These are phyloP conservation scores for Agapornis canus DNA, from an alignment of 2,797 vertebrate genomes.

Conservation along the genomic window DNA sequence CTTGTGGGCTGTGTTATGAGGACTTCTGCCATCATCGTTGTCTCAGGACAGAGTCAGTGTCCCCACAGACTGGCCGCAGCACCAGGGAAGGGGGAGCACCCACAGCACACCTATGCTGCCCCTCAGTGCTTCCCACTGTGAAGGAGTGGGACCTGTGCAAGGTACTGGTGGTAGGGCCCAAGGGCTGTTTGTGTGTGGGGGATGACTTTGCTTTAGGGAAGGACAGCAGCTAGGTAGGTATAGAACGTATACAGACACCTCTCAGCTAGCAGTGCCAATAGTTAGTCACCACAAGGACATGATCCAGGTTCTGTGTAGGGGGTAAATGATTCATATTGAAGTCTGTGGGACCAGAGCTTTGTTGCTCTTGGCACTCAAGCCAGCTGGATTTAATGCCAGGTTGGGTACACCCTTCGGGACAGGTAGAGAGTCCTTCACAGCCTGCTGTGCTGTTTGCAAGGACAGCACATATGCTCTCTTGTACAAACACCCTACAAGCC, in stretches of 20 bases:
- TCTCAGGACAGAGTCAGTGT: background rate
- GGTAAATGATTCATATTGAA: slow-evolving; percentile 25
- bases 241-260: background rate
- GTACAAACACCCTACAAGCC: background rate
- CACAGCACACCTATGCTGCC: background rate
- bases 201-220: background rate
- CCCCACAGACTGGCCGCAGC: background rate
- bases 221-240: background rate
- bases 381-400: background rate
- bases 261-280: background rate
- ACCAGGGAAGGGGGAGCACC: background rate
- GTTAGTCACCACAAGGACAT: background rate
- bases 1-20: background rate
- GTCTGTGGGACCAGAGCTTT: background rate
- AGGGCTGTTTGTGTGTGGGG: background rate
- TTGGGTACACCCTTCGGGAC: background rate
- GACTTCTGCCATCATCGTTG: background rate
- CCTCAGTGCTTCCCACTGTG: rapidly evolving
- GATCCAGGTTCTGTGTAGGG: background rate
- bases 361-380: background rate
- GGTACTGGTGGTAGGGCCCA: background rate
- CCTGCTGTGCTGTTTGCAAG: background rate
- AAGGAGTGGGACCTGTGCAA: background rate
- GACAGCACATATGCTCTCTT: background rate
- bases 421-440: background rate